Evolutionary conservation across 35 echinoderm and acorn worm species (phyloP).

Genomic region (Stichopus chloronotus): DNA sequence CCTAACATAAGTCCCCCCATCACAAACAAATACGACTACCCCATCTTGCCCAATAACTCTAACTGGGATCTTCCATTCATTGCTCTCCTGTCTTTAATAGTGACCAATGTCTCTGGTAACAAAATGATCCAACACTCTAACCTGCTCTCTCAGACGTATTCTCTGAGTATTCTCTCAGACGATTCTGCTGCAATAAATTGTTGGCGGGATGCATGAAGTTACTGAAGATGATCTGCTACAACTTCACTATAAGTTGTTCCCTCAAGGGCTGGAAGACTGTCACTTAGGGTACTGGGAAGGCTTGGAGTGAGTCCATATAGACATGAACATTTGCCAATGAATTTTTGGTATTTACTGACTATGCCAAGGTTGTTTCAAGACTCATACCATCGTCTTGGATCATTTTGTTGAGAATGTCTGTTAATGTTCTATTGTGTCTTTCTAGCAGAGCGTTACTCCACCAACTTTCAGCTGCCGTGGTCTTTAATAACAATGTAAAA

Average conservation of each 20-base stretch:
- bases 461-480: slow-evolving; percentile 2
- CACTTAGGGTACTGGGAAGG: not conserved
- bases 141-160: not conserved
- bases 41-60: slow-evolving; percentile 52
- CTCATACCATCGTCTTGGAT: not conserved
- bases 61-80: slow-evolving; percentile 38
- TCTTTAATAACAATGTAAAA: slow-evolving; percentile 18
- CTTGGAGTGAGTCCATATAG: not conserved
- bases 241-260: slow-evolving; percentile 24
- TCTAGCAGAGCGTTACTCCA: slow-evolving; percentile 44
- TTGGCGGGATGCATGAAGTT: not conserved
- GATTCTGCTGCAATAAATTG: slow-evolving; percentile 2
- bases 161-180: slow-evolving; percentile 26
- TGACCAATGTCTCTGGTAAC: not conserved
- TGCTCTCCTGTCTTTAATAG: slow-evolving; percentile 31
- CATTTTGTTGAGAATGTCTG: slow-evolving; percentile 15
- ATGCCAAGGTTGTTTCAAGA: not conserved
- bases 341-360: slow-evolving; percentile 23
- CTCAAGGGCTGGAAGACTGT: not conserved
- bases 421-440: slow-evolving; percentile 42
- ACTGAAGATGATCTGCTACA: not conserved
- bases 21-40: slow-evolving; percentile 19
- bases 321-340: slow-evolving; percentile 27
- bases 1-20: slow-evolving; percentile 30
- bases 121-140: not conserved